Evolutionary conservation across 2,113 vertebrate species (phyloP), one percentile per base, ranked within the genome.

Genomic region (Bubalus kerabau): DNA sequence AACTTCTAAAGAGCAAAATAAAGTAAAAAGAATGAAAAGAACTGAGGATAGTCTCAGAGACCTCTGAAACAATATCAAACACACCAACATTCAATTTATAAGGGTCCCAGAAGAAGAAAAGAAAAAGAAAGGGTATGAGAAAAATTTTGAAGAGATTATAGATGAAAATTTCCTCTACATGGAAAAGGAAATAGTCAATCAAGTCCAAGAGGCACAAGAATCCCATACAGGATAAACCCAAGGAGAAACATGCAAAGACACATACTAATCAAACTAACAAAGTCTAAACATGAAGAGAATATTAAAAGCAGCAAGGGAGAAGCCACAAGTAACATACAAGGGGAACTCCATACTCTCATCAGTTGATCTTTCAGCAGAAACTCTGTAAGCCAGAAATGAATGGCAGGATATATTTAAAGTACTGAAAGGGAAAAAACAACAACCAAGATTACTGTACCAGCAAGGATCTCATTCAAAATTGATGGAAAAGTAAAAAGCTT

Each of bases 201-300:
- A 67, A 36, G 17, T 36, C 17, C 17, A 67, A 67, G 32, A 36
- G 8, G 17, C 64, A 67, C 64, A 21, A 67, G 32, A 67, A 36
- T 67, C 32, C 64, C 64, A 36, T 67, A 36, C 8, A 67, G 17
- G 64, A 67, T 36, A 67, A 67, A 36, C 8, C 32, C 64, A 67
- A 67, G n/a, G 64, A 36, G 32, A 36, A 67, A 36, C 17, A 36
- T 67, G 17, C 32, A 67, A 67, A 67, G 17, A 67, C 32, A 36
- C 32, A 21, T 21, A 21, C 64, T 67, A 67, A 36, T 21, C 64
- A 67, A 11, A 67, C 32, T 67, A 67, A 67, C 64, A 36, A 67
- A 67, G 17, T 11, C 64, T 36, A 67, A 36, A 67, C 64, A 10
- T 0, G 2, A 67, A 67, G 32, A 16, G 32, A 36, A 67, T 36